Evolutionary conservation across 1,140 invertebrate genomes (phyloP).

Genomic region (Lethocerus indicus): DNA sequence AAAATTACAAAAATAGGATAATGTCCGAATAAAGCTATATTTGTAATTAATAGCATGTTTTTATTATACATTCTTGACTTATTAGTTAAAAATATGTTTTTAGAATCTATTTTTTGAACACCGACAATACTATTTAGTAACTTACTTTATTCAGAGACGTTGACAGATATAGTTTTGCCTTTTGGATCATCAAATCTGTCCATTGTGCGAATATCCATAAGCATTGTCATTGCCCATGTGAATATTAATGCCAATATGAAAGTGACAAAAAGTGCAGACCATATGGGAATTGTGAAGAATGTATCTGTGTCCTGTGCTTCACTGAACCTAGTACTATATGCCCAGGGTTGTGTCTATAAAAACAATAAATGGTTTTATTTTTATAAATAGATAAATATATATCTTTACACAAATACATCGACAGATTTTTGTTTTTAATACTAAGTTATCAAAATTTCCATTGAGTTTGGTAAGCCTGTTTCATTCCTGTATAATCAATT

Average conservation of each 20-base stretch:
- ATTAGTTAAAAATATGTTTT: too few species aligned
- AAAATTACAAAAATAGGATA: too few species aligned
- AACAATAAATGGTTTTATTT: too few species aligned
- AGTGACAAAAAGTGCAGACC: slow-evolving; percentile 73
- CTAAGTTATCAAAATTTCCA: background rate
- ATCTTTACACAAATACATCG: too few species aligned
- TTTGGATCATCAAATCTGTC: slow-evolving; percentile 98
- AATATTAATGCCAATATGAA: slow-evolving; percentile 65
- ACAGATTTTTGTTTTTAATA: background rate
- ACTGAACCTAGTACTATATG: too few species aligned
- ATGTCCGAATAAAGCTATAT: too few species aligned
- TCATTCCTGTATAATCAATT: too few species aligned
- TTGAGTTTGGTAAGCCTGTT: background rate
- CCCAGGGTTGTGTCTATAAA: too few species aligned
- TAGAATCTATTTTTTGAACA: background rate
- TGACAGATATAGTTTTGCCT: slow-evolving; percentile 84
- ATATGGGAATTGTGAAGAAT: slow-evolving; percentile 80
- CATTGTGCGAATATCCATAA: slow-evolving; percentile 90
- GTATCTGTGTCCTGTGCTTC: too few species aligned
- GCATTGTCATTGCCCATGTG: slow-evolving; percentile 72
- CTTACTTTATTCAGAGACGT: slow-evolving; percentile 43
- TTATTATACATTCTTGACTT: too few species aligned
- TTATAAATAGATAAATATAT: too few species aligned
- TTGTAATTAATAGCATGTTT: too few species aligned
- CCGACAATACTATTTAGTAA: background rate